Base-by-base conservation (phyloP, 2,113 vertebrate genomes). In the Crotalus tigris region DNA sequence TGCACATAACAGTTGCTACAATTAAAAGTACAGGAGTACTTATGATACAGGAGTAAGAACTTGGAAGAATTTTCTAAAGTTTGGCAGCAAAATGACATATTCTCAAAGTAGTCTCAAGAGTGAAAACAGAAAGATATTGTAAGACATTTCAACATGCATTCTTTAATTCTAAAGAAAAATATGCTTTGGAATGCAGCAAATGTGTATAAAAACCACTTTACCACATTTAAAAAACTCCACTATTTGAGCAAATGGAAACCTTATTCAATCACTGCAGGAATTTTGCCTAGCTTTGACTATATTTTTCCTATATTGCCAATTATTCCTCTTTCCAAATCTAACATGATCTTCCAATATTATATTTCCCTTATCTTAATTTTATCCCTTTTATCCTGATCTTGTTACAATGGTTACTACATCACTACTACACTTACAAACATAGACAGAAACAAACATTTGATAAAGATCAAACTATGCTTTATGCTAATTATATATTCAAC, bases 191-290 rank as follows among this genome's bases (percentile, higher is more conserved):
- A 89, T 81, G 53, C 10, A 57, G 39, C n/a, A 19, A 92, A 89
- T 92, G 87, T 92, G 92, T 39, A 19, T 8, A 57, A 33, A 92
- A 89, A 89, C 39, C 49, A 89, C 57, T 75, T 92, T 69, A 69
- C 91, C 87, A 88, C 87, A 89, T 75, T 89, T 89, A 19, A 75
- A 53, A 89, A 89, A 89, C 17, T 51, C 26, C 39, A 81, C 33
- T 89, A 89, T 89, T 58, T 24, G 57, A 92, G 54, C 81, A 92
- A 81, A 39, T 54, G 88, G 87, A 92, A 92, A 92, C 39, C 57
- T 12, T n/a, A 58, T 69, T 46, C 58, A 87, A 92, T 29, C 57
- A 87, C 29, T 58, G 39, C 87, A 58, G 17, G 64, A 92, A 89
- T 85, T 92, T 46, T 46, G 39, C 33, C 58, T 86, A 61, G 11